These are phyloP conservation scores for Apodemia hepburni DNA, from an alignment of 2,888 invertebrate genomes.

Conservation along the genomic window DNA sequence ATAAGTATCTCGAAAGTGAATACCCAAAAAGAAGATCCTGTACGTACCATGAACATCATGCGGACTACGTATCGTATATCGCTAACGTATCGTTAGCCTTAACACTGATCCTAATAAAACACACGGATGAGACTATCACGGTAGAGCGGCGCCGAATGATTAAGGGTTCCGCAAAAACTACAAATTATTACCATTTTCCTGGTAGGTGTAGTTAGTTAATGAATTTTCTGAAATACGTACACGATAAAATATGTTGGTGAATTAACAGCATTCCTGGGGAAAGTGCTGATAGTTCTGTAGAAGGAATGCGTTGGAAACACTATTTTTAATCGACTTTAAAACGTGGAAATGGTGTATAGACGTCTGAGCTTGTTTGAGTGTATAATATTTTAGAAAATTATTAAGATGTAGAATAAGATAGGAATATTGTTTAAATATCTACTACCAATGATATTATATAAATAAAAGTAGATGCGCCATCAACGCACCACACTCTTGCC, in stretches of 20 bases:
- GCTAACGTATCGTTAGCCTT: constrained; percentile 37
- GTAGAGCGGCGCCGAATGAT: constrained; percentile 44
- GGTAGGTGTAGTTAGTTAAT: constrained; percentile 30
- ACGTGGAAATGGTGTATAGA: neutral
- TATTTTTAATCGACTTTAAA: neutral
- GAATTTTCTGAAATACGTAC: constrained; percentile 11
- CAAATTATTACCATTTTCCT: constrained; percentile 40
- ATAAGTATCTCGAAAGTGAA: neutral
- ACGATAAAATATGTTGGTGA: constrained; percentile 17
- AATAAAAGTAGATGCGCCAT: too few relatives aligned
- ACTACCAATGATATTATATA: too few relatives aligned
- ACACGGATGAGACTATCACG: constrained; percentile 54
- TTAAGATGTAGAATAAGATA: too few relatives aligned
- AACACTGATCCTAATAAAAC: constrained; percentile 53
- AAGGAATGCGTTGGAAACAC: neutral
- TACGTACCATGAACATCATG: neutral
- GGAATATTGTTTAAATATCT: too few relatives aligned
- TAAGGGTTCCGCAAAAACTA: constrained; percentile 44
- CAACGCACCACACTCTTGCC: too few relatives aligned
- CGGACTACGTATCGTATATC: too few relatives aligned
- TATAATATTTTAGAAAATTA: too few relatives aligned
- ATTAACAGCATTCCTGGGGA: constrained; percentile 11
- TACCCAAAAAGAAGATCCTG: neutral
- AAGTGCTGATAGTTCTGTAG: constrained; percentile 5
- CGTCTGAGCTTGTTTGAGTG: too few relatives aligned